Percentiles rank a stretch among this genome's conserved stretches.
phyloP scores from a whole-genome alignment of 2,113 vertebrate species.

The Clinocottus analis region DNA sequence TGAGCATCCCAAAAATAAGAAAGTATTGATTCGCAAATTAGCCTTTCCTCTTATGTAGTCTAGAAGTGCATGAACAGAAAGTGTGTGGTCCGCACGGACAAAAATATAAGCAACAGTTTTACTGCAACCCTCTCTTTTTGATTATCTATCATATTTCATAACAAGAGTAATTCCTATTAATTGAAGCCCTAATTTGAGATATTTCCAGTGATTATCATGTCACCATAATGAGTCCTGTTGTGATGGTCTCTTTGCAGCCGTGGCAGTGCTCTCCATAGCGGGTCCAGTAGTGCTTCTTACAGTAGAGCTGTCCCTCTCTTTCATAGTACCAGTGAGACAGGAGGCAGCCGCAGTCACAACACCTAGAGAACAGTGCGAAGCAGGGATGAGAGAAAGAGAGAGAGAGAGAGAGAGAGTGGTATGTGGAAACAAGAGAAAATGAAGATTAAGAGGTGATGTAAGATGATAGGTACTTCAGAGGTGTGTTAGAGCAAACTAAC shows the following conservation, averaged over 20 bases:
- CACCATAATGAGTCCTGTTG: conserved; percentile 96
- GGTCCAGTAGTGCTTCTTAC: conserved; percentile 96
- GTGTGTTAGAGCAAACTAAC: conserved; percentile 27
- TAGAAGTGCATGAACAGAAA: neutral
- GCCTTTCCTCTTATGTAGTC: neutral
- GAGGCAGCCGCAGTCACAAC: conserved; percentile 89
- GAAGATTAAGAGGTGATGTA: conserved; percentile 8
- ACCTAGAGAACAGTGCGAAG: conserved; percentile 80
- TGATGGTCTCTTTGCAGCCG: conserved; percentile 91
- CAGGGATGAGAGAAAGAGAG: neutral
- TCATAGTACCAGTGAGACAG: conserved; percentile 96
- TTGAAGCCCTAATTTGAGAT: neutral
- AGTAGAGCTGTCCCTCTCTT: conserved; percentile 92
- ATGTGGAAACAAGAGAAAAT: conserved; percentile 14
- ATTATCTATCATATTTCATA: neutral
- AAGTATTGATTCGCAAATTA: neutral
- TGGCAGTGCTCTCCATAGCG: conserved; percentile 94
- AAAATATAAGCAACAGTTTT: neutral
- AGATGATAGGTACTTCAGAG: conserved; percentile 9
- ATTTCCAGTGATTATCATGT: conserved; percentile 21
- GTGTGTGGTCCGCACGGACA: neutral
- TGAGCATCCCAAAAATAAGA: neutral
- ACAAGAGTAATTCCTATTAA: neutral
- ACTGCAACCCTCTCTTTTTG: neutral
- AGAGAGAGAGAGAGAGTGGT: no score